A percentile compares a stretch with the other conserved stretches of the same genome.
Evolutionary conservation across 2,888 invertebrate species (phyloP).

Genomic region (Oscheius sp.): DNA sequence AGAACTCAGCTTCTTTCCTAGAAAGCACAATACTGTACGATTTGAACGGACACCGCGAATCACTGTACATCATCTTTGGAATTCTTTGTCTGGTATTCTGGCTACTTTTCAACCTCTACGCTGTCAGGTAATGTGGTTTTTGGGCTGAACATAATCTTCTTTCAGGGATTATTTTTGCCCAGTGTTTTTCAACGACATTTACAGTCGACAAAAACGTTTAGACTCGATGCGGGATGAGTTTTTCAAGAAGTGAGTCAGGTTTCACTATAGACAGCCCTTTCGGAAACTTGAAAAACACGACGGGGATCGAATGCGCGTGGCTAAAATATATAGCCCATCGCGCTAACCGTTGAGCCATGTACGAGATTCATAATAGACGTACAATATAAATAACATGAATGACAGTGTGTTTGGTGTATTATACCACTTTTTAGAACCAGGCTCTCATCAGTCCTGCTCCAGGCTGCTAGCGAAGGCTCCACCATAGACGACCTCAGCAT

Average conservation of each 20-base stretch:
- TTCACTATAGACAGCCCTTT: background rate
- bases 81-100: conserved; percentile 32
- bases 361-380: no score
- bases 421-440: conserved; percentile 8
- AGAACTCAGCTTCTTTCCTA: background rate
- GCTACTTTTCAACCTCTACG: conserved; percentile 31
- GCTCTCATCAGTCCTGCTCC: conserved; percentile 26
- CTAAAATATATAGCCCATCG: no score
- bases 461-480: conserved; percentile 22
- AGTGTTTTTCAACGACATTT: conserved; percentile 21
- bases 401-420: no score
- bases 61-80: conserved; percentile 25
- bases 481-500: conserved; percentile 30
- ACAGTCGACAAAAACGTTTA: conserved; percentile 22
- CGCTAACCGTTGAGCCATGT: no score
- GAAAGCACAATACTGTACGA: conserved; percentile 27
- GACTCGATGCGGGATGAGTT: conserved; percentile 31
- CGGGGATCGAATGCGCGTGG: no score
- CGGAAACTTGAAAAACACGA: no score
- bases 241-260: conserved; percentile 5
- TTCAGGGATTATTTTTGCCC: conserved; percentile 36
- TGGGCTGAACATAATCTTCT: background rate
- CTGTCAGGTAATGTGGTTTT: conserved; percentile 22
- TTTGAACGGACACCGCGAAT: conserved; percentile 26
- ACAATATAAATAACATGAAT: no score